These are phyloP conservation scores for Pipistrellus pygmaeus DNA, from an alignment of 2,797 vertebrate species.

Conservation along the genomic window DNA sequence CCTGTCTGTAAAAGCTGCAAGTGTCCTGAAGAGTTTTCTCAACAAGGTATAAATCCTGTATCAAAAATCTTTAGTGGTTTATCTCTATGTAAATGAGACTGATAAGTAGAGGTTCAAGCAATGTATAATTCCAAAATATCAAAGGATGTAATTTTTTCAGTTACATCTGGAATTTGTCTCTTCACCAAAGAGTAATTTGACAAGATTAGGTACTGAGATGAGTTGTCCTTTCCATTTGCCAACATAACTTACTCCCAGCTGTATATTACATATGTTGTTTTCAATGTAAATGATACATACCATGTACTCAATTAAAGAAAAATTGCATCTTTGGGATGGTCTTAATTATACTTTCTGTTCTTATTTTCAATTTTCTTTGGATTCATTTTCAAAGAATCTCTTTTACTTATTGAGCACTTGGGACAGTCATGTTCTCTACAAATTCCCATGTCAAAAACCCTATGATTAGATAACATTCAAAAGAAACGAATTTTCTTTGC, in stretches of 20 bases:
- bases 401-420: slow-evolving; percentile 12
- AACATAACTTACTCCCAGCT: background rate
- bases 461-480: slow-evolving; percentile 23
- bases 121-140: background rate
- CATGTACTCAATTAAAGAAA: background rate
- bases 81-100: background rate
- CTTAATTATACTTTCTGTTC: background rate
- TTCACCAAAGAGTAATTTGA: background rate
- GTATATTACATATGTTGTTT: background rate
- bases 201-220: background rate
- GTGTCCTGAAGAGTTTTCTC: slow-evolving; percentile 98
- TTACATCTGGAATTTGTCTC: slow-evolving; percentile 24
- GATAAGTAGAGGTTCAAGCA: background rate
- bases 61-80: background rate
- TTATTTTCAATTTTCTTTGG: slow-evolving; percentile 9
- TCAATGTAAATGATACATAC: background rate
- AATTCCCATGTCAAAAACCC: background rate
- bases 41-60: slow-evolving; percentile 93
- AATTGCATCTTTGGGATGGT: background rate
- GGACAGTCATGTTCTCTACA: background rate
- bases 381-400: background rate
- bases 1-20: slow-evolving; percentile 98
- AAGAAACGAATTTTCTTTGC: slow-evolving; percentile 16
- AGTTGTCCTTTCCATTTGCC: background rate
- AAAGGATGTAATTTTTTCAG: background rate